Evolutionary conservation across 1,140 invertebrate genomes (phyloP).

Genomic region (Lordiphosa clarofinis): DNA sequence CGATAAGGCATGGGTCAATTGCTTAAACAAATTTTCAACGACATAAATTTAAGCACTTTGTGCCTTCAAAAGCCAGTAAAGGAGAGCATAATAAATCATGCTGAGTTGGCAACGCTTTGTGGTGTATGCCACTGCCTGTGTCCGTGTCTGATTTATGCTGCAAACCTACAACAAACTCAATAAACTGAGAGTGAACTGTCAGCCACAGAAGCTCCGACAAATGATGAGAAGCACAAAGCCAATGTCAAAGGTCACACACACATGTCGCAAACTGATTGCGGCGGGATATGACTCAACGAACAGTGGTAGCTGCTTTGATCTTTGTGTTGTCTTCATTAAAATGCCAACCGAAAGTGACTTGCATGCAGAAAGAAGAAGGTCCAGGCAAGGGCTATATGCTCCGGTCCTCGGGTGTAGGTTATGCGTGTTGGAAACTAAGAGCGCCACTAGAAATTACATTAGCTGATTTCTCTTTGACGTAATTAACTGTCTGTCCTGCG

Average conservation of each 20-base stretch:
- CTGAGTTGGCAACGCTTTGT: conserved; percentile 24
- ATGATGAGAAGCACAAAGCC: conserved; percentile 48
- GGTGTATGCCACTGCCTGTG: conserved; percentile 20
- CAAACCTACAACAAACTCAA: conserved; percentile 45
- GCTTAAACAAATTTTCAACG: neutral
- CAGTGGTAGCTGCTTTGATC: conserved; percentile 25
- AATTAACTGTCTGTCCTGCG: conserved; percentile 1
- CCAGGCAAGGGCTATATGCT: neutral
- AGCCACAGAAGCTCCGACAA: conserved; percentile 23
- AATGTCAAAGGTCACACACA: conserved; percentile 62
- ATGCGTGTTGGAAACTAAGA: conserved; percentile 3
- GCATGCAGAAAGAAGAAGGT: neutral
- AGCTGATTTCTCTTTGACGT: neutral
- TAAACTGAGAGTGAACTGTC: conserved; percentile 45
- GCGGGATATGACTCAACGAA: conserved; percentile 26
- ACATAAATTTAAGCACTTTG: neutral
- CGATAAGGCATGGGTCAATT: neutral
- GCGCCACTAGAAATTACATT: too few species aligned
- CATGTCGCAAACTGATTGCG: conserved; percentile 33
- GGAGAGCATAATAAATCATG: conserved; percentile 31
- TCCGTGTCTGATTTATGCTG: conserved; percentile 57
- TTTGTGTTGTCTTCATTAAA: conserved; percentile 41
- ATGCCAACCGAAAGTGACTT: conserved; percentile 31
- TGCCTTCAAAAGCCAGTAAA: neutral
- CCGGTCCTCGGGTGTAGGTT: neutral